A percentile compares a stretch with the other conserved stretches of the same genome.
These are phyloP conservation scores for Synergus gifuensis DNA, from an alignment of 2,888 invertebrate genomes.

Conservation along the genomic window DNA sequence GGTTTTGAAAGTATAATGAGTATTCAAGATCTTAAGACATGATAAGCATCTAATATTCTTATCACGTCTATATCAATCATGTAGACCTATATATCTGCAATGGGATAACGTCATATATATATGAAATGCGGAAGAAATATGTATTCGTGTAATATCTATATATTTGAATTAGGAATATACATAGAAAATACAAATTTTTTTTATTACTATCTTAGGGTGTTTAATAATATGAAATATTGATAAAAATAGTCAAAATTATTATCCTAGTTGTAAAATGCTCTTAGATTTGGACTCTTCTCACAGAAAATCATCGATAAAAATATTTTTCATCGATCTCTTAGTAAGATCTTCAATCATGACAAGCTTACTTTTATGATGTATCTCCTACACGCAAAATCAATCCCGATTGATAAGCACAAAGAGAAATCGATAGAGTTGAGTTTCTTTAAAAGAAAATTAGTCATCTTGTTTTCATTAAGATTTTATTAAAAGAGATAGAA, in stretches of 20 bases:
- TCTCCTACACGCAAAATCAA: background rate
- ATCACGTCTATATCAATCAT: background rate
- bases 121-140: background rate
- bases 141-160: background rate
- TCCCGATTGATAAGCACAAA: conserved; percentile 1
- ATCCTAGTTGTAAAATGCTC: no score
- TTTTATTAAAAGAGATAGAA: background rate
- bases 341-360: conserved; percentile 14
- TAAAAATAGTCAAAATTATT: background rate
- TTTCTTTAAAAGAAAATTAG: background rate
- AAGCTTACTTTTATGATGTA: conserved; percentile 16
- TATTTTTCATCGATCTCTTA: conserved; percentile 19
- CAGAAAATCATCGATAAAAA: conserved; percentile 20
- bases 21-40: background rate
- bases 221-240: background rate
- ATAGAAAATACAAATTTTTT: background rate
- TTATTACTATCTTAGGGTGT: background rate
- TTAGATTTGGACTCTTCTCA: no score
- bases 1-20: background rate
- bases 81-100: background rate
- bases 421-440: background rate
- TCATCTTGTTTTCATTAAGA: background rate
- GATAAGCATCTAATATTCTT: background rate
- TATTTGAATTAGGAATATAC: background rate
- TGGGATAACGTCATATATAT: background rate